These are phyloP conservation scores for Sigmodon hispidus DNA, from an alignment of 2,113 vertebrate genomes.

Conservation along the genomic window DNA sequence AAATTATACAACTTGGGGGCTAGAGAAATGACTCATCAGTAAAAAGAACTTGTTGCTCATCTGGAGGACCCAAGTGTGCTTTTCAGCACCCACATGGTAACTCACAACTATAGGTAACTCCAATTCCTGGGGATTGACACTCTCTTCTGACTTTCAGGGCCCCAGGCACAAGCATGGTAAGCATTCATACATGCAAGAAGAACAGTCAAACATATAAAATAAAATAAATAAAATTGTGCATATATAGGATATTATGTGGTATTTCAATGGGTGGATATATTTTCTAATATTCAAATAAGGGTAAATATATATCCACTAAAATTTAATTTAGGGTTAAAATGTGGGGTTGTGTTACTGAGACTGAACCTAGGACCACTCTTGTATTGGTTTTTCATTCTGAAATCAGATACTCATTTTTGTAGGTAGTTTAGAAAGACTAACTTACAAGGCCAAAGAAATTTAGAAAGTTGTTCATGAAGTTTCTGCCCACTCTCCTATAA, in stretches of 20 bases:
- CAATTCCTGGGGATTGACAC: not conserved
- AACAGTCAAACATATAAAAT: not conserved
- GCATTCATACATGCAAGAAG: not conserved
- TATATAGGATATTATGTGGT: not conserved
- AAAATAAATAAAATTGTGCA: not conserved
- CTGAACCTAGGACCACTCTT: too few relatives aligned
- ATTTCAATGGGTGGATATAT: not conserved
- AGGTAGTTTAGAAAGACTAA: not conserved
- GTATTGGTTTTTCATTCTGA: not conserved
- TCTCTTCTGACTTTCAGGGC: not conserved
- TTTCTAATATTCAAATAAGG: not conserved
- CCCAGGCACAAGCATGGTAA: not conserved
- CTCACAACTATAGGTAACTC: not conserved
- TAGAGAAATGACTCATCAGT: not conserved
- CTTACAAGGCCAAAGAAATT: not conserved
- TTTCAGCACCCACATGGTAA: not conserved
- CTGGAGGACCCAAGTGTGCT: too few relatives aligned
- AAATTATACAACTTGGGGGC: not conserved
- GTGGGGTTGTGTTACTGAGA: not conserved
- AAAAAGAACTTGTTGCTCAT: not conserved
- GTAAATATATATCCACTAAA: not conserved
- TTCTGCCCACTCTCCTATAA: not conserved
- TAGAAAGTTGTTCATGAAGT: not conserved
- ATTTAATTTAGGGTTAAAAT: not conserved
- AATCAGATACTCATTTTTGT: not conserved